phyloP scores from a whole-genome alignment of 2,113 vertebrate genomes.

The Engystomops pustulosus region DNA sequence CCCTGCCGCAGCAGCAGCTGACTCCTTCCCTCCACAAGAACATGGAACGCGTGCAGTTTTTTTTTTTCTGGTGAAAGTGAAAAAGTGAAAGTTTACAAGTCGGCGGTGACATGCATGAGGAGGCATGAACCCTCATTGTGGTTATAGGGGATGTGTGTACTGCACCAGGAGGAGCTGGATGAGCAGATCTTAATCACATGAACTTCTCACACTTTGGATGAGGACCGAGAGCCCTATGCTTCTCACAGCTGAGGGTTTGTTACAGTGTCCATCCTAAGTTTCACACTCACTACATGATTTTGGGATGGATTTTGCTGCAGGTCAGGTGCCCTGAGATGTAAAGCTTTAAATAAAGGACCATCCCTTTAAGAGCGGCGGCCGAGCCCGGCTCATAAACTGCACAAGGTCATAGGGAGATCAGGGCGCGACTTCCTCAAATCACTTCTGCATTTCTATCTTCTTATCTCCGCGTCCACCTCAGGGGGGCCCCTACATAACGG shows the following conservation, averaged over 20 bases:
- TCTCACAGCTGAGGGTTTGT: background rate
- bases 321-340: no score
- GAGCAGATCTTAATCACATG: no score
- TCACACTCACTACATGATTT: no score
- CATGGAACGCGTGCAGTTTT: background rate
- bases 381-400: no score
- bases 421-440: constrained; percentile 18
- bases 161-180: no score
- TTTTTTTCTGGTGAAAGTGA: background rate
- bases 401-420: constrained; percentile 13
- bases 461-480: background rate
- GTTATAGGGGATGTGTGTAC: background rate
- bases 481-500: background rate
- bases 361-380: background rate
- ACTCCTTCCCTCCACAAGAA: background rate
- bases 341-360: no score
- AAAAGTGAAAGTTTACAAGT: background rate
- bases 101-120: background rate
- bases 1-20: background rate
- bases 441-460: constrained; percentile 30
- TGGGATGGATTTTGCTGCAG: no score
- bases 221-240: background rate
- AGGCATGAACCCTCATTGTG: background rate
- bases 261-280: no score
- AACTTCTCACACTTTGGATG: no score